Evolutionary conservation across 2,888 invertebrate genomes (phyloP).

Genomic region (Myopa testacea): DNA sequence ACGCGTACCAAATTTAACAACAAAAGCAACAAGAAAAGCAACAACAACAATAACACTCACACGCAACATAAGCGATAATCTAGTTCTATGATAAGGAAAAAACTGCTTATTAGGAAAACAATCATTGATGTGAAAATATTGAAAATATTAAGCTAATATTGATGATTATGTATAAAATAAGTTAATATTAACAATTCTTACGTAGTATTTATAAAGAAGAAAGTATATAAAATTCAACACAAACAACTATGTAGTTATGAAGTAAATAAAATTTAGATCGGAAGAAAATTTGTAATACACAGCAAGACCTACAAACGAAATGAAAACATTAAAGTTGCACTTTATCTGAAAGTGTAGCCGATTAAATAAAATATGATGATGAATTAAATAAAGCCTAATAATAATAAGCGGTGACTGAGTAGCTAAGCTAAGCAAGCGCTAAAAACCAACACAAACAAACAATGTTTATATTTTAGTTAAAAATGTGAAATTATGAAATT

Average conservation of each 20-base stretch:
- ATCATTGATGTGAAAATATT: slow-evolving; percentile 15
- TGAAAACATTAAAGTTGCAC: not conserved
- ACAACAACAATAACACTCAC: slow-evolving; percentile 25
- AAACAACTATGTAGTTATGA: not conserved
- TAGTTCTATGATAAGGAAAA: slow-evolving; percentile 22
- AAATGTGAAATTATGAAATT: not conserved
- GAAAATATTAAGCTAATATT: slow-evolving; percentile 20
- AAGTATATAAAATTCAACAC: not conserved
- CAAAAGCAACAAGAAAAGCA: not conserved
- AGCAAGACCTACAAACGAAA: not conserved
- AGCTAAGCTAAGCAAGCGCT: slow-evolving; percentile 25
- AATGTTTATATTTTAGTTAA: not conserved
- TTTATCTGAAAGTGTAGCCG: not conserved
- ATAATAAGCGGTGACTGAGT: not conserved
- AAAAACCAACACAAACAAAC: slow-evolving; percentile 10
- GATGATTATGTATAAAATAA: slow-evolving; percentile 12
- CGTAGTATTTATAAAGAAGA: slow-evolving; percentile 12
- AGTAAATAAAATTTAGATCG: slow-evolving; percentile 8
- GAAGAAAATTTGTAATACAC: not conserved
- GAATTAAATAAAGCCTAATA: slow-evolving; percentile 10
- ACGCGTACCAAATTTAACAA: slow-evolving; percentile 23
- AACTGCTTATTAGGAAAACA: slow-evolving; percentile 21
- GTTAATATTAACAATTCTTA: slow-evolving; percentile 22
- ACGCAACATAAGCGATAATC: slow-evolving; percentile 25
- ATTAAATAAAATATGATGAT: not conserved